A percentile compares a stretch with the other conserved stretches of the same genome.
phyloP scores from a whole-genome alignment of 2,888 invertebrate genomes.

The Macrophya alboannulata region DNA sequence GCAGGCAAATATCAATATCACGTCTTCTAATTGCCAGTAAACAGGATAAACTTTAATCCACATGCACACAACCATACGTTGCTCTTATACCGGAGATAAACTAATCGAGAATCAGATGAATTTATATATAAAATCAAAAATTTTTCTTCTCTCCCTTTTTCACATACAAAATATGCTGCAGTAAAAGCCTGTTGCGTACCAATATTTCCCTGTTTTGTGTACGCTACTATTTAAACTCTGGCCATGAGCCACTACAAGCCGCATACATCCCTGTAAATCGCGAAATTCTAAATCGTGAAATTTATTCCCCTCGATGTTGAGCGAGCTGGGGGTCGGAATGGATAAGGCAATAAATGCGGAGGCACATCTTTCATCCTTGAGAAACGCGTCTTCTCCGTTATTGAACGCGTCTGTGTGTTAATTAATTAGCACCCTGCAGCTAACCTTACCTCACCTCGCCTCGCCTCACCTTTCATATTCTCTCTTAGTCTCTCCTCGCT shows the following conservation, averaged over 20 bases:
- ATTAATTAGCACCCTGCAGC: conserved; percentile 36
- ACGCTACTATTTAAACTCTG: conserved; percentile 26
- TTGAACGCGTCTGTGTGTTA: conserved; percentile 28
- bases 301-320: conserved; percentile 21
- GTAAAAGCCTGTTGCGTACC: conserved; percentile 20
- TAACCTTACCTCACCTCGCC: not conserved
- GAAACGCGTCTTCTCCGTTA: conserved; percentile 12
- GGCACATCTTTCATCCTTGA: conserved; percentile 16
- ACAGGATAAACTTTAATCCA: not conserved
- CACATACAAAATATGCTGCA: not conserved
- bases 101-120: not conserved
- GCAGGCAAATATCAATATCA: not conserved
- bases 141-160: not conserved
- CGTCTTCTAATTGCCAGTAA: not conserved
- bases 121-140: not conserved
- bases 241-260: conserved; percentile 19
- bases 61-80: not conserved
- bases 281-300: not conserved
- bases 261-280: not conserved
- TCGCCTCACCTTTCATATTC: not conserved
- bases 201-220: not conserved
- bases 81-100: not conserved
- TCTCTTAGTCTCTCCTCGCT: not conserved
- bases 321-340: not conserved
- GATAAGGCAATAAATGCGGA: conserved; percentile 22